Conservation (phyloP, 2,797 vertebrate genomes). For the Chanos chanos region DNA sequence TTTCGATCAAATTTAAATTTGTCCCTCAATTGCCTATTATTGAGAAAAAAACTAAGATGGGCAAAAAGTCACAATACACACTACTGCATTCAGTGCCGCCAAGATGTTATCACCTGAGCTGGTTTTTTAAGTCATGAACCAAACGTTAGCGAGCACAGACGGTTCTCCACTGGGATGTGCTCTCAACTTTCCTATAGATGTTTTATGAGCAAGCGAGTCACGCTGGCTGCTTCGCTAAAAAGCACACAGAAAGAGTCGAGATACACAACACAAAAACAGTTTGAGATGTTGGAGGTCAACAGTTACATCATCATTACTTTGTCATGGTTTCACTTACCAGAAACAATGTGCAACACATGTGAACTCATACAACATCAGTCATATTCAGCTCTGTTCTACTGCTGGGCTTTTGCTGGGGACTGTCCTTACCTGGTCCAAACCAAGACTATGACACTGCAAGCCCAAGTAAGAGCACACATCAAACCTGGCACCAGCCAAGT, state of each 20-base stretch:
- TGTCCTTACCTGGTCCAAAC: constrained; percentile 39
- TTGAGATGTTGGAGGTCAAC: constrained; percentile 90
- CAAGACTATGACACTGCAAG: too few relatives aligned
- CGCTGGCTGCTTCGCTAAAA: constrained; percentile 99
- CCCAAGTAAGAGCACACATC: too few relatives aligned
- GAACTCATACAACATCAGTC: constrained; percentile 27
- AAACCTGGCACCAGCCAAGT: too few relatives aligned
- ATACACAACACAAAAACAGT: constrained; percentile 99
- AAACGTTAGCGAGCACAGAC: constrained; percentile 99
- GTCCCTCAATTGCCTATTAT: constrained; percentile 34
- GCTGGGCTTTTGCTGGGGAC: constrained; percentile 78
- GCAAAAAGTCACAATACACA: constrained; percentile 82
- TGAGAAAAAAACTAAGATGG: constrained; percentile 68
- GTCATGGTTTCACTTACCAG: constrained; percentile 91
- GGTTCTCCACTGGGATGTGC: constrained; percentile 98
- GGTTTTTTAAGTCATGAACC: constrained; percentile 99
- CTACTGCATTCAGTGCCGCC: constrained; percentile 98
- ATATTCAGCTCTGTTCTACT: constrained; percentile 4
- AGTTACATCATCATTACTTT: constrained; percentile 86
- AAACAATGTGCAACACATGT: constrained; percentile 56
- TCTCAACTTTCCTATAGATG: constrained; percentile 99
- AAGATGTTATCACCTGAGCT: constrained; percentile 99
- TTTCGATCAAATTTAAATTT: constrained; percentile 17
- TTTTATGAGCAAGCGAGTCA: constrained; percentile 99
- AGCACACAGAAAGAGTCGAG: constrained; percentile 99